phyloP scores from a whole-genome alignment of 92 coral and sea anemone genomes.

The Phenganax marumi region DNA sequence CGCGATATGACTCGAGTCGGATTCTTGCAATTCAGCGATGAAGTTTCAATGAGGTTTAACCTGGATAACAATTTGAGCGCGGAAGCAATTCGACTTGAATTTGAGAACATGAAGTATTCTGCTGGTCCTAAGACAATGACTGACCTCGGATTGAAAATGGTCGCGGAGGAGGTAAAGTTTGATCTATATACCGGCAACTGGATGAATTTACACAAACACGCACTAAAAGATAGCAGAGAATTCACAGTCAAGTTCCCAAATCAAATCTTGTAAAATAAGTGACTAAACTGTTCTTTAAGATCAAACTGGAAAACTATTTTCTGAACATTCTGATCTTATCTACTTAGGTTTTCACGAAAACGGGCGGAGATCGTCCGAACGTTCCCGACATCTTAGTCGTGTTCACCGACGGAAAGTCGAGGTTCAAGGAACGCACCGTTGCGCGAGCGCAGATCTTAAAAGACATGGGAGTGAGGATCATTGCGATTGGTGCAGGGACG shows the following conservation, averaged over 20 bases:
- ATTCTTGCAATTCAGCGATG: conserved; percentile 32
- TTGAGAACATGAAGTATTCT: conserved; percentile 4
- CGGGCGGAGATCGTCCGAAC: conserved; percentile 25
- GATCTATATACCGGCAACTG: not conserved
- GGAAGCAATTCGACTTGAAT: not conserved
- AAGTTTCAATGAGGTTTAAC: not conserved
- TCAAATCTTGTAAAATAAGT: not conserved
- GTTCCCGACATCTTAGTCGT: conserved; percentile 16
- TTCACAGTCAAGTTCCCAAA: too few species aligned
- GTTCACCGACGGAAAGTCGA: conserved; percentile 27
- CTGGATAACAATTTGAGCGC: conserved; percentile 11
- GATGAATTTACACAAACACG: too few species aligned
- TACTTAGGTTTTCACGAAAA: conserved; percentile 22
- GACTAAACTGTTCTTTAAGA: not conserved
- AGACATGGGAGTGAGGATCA: conserved; percentile 18
- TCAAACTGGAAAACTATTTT: not conserved
- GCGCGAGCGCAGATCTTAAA: conserved; percentile 7
- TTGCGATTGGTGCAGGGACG: conserved; percentile 26
- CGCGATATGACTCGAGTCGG: conserved; percentile 38
- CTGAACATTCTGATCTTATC: not conserved
- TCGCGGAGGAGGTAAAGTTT: not conserved
- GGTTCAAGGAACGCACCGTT: not conserved
- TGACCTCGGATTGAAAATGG: conserved; percentile 16
- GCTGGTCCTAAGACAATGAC: conserved; percentile 16
- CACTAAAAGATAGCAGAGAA: too few species aligned